Evolutionary conservation across 2,888 invertebrate genomes (phyloP).

Genomic region (Leptopilina myrica): DNA sequence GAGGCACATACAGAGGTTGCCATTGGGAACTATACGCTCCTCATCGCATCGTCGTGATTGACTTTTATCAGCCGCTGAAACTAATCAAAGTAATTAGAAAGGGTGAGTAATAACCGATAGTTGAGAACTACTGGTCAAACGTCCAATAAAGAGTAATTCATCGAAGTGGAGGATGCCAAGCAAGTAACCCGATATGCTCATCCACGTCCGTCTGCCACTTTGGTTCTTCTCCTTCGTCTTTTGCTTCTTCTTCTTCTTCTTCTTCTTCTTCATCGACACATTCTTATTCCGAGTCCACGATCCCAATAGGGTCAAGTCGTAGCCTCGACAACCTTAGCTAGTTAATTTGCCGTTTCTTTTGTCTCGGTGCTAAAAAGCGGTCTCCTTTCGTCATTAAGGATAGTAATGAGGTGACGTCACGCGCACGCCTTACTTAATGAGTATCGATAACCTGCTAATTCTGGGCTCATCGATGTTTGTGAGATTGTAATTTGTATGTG

Average conservation of each 20-base stretch:
- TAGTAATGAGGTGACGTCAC: constrained; percentile 57
- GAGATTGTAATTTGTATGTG: constrained; percentile 7
- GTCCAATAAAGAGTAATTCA: constrained; percentile 69
- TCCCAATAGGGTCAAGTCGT: constrained; percentile 70
- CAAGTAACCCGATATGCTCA: constrained; percentile 70
- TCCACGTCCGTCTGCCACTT: constrained; percentile 59
- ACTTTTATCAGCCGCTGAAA: background rate
- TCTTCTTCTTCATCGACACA: constrained; percentile 53
- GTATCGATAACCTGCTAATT: constrained; percentile 32
- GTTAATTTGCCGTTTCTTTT: constrained; percentile 67
- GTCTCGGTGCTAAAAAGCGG: constrained; percentile 61
- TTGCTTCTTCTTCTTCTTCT: constrained; percentile 56
- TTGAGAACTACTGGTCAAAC: constrained; percentile 69
- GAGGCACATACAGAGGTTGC: constrained; percentile 50
- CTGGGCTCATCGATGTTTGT: constrained; percentile 3
- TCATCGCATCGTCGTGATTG: background rate
- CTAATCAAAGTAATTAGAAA: constrained; percentile 14
- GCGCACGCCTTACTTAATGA: constrained; percentile 41
- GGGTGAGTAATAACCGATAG: constrained; percentile 38
- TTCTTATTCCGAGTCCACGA: constrained; percentile 61
- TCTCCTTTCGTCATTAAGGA: constrained; percentile 57
- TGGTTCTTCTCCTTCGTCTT: constrained; percentile 58
- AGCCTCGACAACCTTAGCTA: constrained; percentile 58
- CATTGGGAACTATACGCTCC: constrained; percentile 13
- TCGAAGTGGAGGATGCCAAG: constrained; percentile 70